Base-by-base conservation (phyloP, 2,113 vertebrate genomes). In the Rallus limicola region DNA sequence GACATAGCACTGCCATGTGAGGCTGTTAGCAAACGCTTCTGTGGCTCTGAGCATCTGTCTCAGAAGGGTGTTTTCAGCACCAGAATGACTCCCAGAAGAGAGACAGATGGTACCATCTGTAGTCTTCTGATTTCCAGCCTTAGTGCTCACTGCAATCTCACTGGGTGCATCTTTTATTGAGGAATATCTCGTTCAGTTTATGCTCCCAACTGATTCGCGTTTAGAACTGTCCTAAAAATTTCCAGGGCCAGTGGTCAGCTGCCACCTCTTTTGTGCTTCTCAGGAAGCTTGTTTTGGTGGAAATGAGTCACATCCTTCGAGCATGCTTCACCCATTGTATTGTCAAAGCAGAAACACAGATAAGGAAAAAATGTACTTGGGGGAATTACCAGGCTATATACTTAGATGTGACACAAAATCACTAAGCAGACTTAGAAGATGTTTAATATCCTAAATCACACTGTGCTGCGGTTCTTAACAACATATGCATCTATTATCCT, bases 221-320 rank as follows among this genome's bases (percentile, higher is more conserved):
- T 79, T 65, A 68, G 46, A 79, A 82, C 62, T n/a, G 48, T 25
- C 82, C 67, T 70, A 69, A 87, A 85, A 36, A 23, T 29, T 59
- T 94, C 63, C 78, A 82, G 29, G 63, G 70, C 36, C 40, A 21
- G 58, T 82, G 88, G 82, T 88, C 84, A 65, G 50, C 44, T 74
- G 34, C 13, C 82, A 69, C 26, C 53, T 79, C 74, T 83, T 86
- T 40, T 28, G n/a, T 71, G 26, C 46, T 69, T 93, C 70, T 95
- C 78, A 50, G 59, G 89, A 82, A 96, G 58, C 44, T 72, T 58
- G 8, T 91, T 92, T 76, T 62, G 44, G 80, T 85, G 74, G 91
- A 94, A 92, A 65, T 79, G 78, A 94, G 81, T 95, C 93, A 95
- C 44, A 85, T 90, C 88, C 80, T 82, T 74, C 67, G 63, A 85